Evolutionary conservation across 2,797 vertebrate genomes (phyloP).

Genomic region (Notoglanidium macrostoma): DNA sequence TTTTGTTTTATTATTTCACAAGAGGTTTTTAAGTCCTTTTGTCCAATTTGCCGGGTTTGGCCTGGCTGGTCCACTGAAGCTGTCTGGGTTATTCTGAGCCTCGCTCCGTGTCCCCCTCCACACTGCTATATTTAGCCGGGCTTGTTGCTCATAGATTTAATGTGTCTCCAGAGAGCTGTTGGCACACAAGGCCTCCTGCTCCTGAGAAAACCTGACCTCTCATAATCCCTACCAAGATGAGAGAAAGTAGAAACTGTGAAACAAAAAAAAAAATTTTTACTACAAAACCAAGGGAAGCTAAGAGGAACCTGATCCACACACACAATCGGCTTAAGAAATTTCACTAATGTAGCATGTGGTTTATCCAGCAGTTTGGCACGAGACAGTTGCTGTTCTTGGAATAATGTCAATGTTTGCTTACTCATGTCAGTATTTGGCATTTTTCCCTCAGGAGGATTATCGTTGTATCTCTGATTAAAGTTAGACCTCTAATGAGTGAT

Average conservation of each 20-base stretch:
- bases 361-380: constrained; percentile 36
- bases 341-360: constrained; percentile 19
- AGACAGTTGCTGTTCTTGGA: constrained; percentile 34
- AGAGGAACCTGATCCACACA: constrained; percentile 27
- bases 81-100: constrained; percentile 55
- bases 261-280: constrained; percentile 25
- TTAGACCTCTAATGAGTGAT: constrained; percentile 46
- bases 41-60: constrained; percentile 56
- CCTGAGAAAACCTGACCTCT: constrained; percentile 42
- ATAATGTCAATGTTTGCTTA: constrained; percentile 49
- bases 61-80: constrained; percentile 50
- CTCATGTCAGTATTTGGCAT: constrained; percentile 62
- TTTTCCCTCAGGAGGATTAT: constrained; percentile 49
- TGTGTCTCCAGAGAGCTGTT: constrained; percentile 56
- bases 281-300: constrained; percentile 35
- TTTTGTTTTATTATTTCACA: background rate
- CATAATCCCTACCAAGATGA: constrained; percentile 50
- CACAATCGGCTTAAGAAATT: background rate
- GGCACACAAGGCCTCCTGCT: constrained; percentile 41
- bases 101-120: constrained; percentile 60
- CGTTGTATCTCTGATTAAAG: constrained; percentile 53
- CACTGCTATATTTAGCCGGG: constrained; percentile 72
- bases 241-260: constrained; percentile 49
- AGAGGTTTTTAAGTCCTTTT: constrained; percentile 2
- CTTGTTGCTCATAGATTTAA: constrained; percentile 69